Conservation (phyloP, 2,888 invertebrate genomes). For the Gibbula magus region DNA sequence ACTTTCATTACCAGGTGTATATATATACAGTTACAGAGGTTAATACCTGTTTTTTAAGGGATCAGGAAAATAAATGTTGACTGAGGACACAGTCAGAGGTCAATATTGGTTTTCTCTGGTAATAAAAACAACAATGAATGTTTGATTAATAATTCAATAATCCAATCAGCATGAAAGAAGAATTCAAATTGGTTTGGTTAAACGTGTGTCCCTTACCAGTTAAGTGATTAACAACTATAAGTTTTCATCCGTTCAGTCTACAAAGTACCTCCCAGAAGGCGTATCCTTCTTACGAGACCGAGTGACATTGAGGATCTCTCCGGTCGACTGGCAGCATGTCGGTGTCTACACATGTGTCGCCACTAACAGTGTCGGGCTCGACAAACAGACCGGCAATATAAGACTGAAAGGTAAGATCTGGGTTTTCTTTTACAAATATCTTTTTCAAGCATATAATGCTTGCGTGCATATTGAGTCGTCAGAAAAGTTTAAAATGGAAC, state of each 20-base stretch:
- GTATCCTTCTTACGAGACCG: slow-evolving; percentile 43
- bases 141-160: no score
- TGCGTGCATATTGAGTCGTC: not conserved
- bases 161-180: no score
- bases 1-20: no score
- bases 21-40: no score
- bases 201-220: no score
- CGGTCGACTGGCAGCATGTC: slow-evolving; percentile 55
- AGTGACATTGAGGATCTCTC: slow-evolving; percentile 39
- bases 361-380: slow-evolving; percentile 50
- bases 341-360: slow-evolving; percentile 65
- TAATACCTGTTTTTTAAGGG: no score
- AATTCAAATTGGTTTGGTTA: no score
- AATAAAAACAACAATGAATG: no score
- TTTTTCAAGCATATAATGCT: not conserved
- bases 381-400: slow-evolving; percentile 43
- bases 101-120: no score
- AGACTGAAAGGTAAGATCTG: slow-evolving; percentile 52
- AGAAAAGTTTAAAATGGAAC: not conserved
- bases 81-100: no score
- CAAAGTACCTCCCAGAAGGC: slow-evolving; percentile 47
- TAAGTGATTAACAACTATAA: no score
- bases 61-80: no score
- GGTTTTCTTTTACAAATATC: not conserved
- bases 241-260: slow-evolving; percentile 40